These are phyloP conservation scores for Anser cygnoides DNA, from an alignment of 2,113 vertebrate species.

Conservation along the genomic window DNA sequence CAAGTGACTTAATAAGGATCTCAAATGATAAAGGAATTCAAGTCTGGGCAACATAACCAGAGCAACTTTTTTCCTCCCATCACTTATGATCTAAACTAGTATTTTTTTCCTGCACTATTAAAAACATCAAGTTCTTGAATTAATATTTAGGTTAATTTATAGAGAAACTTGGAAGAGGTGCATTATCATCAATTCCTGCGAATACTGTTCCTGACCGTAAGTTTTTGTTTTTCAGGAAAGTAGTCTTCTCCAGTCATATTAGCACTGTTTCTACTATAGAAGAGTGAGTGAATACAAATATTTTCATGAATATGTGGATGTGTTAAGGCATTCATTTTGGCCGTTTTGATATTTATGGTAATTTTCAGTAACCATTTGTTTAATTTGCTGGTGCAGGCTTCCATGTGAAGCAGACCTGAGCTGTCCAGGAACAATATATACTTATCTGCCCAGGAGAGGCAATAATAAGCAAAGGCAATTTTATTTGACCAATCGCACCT, in stretches of 20 bases:
- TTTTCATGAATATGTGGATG: not conserved
- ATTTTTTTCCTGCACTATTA: not conserved
- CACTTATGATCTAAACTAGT: not conserved
- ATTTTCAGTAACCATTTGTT: not conserved
- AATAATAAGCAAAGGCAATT: not conserved
- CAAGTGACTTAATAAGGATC: conserved; percentile 72
- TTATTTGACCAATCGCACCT: conserved; percentile 2
- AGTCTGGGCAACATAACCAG: conserved; percentile 50
- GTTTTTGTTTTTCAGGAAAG: not conserved
- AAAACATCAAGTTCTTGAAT: conserved; percentile 37
- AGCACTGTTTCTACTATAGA: not conserved
- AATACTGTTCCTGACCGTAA: not conserved
- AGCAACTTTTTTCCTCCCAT: not conserved
- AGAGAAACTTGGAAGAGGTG: not conserved
- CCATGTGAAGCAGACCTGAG: not conserved
- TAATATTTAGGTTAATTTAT: conserved; percentile 4
- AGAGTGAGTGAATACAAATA: not conserved
- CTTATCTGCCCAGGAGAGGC: not conserved
- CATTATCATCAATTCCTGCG: not conserved
- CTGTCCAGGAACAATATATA: not conserved
- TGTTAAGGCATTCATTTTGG: not conserved
- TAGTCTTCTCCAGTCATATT: not conserved
- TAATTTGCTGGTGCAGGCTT: not conserved
- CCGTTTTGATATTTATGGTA: not conserved
- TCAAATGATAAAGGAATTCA: conserved; percentile 68